phyloP scores from a whole-genome alignment of 2,113 vertebrate genomes.

The Penelope pileata region DNA sequence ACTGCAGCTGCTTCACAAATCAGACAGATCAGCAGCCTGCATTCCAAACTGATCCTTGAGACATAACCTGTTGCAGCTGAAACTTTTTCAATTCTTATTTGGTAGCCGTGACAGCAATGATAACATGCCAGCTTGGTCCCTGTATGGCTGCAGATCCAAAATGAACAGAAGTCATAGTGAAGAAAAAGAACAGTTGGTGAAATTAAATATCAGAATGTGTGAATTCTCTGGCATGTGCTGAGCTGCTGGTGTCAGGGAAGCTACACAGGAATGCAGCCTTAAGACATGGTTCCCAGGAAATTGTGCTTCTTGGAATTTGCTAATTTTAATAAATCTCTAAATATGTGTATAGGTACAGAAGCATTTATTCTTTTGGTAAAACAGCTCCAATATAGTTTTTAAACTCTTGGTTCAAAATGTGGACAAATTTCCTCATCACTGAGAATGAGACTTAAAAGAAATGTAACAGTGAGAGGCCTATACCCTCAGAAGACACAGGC shows the following conservation, averaged over 20 bases:
- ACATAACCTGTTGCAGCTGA: not conserved
- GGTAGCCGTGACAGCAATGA: not conserved
- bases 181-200: not conserved
- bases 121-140: rapidly evolving
- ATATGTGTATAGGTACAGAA: not conserved
- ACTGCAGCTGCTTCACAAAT: not conserved
- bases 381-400: not conserved
- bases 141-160: not conserved
- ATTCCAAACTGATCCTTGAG: not conserved
- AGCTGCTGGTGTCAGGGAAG: not conserved
- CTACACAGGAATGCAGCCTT: not conserved
- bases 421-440: not conserved
- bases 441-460: not conserved
- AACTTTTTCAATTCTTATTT: not conserved
- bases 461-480: not conserved
- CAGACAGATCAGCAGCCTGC: not conserved
- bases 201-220: not conserved
- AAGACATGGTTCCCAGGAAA: not conserved
- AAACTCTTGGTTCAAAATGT: not conserved
- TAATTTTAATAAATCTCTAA: not conserved
- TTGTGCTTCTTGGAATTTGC: not conserved
- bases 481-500: not conserved
- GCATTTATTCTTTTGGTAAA: not conserved
- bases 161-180: not conserved
- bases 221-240: not conserved